Conservation (phyloP, 2,113 vertebrate genomes). For the Tragelaphus imberbis region DNA sequence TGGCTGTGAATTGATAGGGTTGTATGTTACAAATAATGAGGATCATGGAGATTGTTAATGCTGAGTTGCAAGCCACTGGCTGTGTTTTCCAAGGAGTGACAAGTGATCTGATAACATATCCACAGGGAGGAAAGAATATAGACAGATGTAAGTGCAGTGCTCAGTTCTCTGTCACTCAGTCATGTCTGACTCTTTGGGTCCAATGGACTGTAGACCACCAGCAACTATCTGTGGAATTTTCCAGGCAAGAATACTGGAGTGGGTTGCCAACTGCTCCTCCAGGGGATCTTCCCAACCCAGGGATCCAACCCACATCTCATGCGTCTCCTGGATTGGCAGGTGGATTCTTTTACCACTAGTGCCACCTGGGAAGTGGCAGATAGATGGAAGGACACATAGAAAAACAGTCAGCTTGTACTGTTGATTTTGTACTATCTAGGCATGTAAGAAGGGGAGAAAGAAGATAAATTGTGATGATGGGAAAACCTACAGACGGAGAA, state of each 20-base stretch:
- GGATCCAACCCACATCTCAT: neutral
- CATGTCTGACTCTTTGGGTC: neutral
- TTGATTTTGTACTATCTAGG: neutral
- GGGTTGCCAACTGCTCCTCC: neutral
- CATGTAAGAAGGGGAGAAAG: neutral
- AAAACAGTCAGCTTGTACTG: neutral
- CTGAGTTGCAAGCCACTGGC: neutral
- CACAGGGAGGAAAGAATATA: neutral
- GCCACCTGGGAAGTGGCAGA: neutral
- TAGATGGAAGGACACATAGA: neutral
- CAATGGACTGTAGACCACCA: neutral
- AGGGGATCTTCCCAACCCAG: neutral
- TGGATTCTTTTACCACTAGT: neutral
- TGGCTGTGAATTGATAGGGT: neutral
- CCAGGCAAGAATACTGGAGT: neutral
- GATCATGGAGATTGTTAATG: neutral
- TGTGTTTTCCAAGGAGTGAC: neutral
- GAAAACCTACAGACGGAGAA: neutral
- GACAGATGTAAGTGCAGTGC: neutral
- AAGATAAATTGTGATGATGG: neutral
- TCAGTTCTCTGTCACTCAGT: neutral
- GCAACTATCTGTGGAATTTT: neutral
- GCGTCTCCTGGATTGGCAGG: neutral
- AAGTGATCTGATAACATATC: neutral
- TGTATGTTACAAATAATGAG: neutral